Base-by-base conservation (phyloP, 2,888 invertebrate species). In the Fabriciana adippe region DNA sequence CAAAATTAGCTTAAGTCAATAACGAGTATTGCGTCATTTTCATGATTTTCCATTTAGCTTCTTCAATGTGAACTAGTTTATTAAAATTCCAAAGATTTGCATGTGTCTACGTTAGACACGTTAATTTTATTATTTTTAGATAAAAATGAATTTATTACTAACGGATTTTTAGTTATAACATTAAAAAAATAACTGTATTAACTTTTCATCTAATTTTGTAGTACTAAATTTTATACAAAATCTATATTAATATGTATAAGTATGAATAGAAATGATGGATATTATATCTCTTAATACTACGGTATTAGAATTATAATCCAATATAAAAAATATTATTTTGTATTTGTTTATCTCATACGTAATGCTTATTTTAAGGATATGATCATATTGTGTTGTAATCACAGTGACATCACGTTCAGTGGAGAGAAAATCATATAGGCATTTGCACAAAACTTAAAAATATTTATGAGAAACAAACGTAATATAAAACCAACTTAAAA, bases 391-490 rank as follows among this genome's bases (percentile, higher is more conserved):
- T 35, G 11, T 51, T 53, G 41, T 57, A 63, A 45, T 64, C 59
- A 65, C 62, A 21, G 48, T 71, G 73, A 74, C 69, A 72, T 70
- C 70, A 69, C 69, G 60, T 51, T 53, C 64, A n/a, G 26, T 67
- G 59, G 55, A 60, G 62, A 53, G 62, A 66, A 71, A 70, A 54
- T 65, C 63, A 68, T 71, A 72, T 63, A 54, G 48, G 60, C 62
- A 67, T 48, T 68, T 55, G 54, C 55, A 65, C 68, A 73, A 69
- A 71, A 66, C 66, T 35, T 66, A 61, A 70, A 67, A 72, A 71
- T 69, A 70, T 72, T 26, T 26, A 68, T 72, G 61, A 66, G 51
- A 71, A 74, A 75, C 75, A 69, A 73, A 74, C 67, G 69, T 48
- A 59, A 47, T 59, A 21, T 47, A 47, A 31, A 54, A 64, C 64